Base-by-base conservation (phyloP, 2,888 invertebrate species). In the Baccha elongata region DNA sequence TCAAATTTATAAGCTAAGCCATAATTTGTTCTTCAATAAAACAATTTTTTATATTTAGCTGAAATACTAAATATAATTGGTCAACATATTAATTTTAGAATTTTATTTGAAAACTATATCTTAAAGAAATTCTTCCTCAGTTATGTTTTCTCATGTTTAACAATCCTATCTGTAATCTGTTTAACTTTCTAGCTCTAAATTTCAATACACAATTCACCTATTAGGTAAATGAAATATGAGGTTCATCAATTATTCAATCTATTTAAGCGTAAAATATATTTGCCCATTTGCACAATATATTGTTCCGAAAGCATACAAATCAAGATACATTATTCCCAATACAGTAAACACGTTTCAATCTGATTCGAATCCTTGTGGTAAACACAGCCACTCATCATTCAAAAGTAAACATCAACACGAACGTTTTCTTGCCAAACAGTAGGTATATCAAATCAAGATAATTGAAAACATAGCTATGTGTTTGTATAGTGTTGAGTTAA, bases 381-480 rank as follows among this genome's bases (percentile, higher is more conserved):
- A 29, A 5, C 7, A 6, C 7, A 32, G 23, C 71, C 52, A 72
- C 52, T 62, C 52, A 44, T 72, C 44, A 69, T 37, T 46, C 23
- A n/a, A 19, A 35, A 35, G 46, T 35, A 46, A 64, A 72, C 44
- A 72, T 72, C 53, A 64, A 29, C 21, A 53, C 35, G 17, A 17
- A 40, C 55, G 35, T 46, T 19, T 64, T 21, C 52, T 52, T 32
- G 23, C 42, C 35, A 46, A 29, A 23, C 46, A 55, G 21, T 42
- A 53, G n/a, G 44, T 44, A 13, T 53, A 58, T 58, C 55, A 23
- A 55, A 40, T 65, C 55, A 64, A 46, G 19, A 65, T 73, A 55
- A 73, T 64, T 73, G 73, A 65, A 73, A 73, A 55, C 65, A 42
- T 32, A 62, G 60, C 29, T 44, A 5, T 29, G 42, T 42, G 32